These are phyloP conservation scores for Melieria omissa DNA, from an alignment of 2,888 invertebrate genomes.

Conservation along the genomic window DNA sequence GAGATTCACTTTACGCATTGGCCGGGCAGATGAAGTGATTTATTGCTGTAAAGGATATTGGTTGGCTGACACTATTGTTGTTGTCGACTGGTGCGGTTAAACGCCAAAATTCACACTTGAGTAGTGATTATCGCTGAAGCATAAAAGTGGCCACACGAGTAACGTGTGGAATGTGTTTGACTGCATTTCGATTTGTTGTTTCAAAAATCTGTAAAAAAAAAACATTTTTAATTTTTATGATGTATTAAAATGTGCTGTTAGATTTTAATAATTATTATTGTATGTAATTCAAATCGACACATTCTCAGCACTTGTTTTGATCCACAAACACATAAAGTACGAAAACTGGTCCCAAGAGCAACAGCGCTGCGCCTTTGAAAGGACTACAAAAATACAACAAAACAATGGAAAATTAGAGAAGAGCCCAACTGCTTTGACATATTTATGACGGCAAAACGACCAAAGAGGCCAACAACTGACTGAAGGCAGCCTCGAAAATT, in stretches of 20 bases:
- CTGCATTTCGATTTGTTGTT: not conserved
- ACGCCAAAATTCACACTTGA: conserved; percentile 46
- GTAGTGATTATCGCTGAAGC: conserved; percentile 30
- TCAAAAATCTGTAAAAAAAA: too few species aligned
- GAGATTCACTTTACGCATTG: conserved; percentile 16
- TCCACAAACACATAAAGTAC: not conserved
- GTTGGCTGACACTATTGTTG: conserved; percentile 8
- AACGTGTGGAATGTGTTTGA: not conserved
- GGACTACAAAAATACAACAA: too few species aligned
- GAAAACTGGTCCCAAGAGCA: not conserved
- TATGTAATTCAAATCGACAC: conserved; percentile 31
- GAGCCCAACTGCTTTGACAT: conserved; percentile 39
- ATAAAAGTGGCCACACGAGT: conserved; percentile 25
- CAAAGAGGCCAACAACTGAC: too few species aligned
- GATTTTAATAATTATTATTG: not conserved
- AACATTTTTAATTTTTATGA: not conserved
- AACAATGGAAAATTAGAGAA: not conserved
- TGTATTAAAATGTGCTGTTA: conserved; percentile 7
- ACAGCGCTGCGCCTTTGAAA: too few species aligned
- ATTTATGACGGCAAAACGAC: conserved; percentile 30
- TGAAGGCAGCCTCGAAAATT: too few species aligned
- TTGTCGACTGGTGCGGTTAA: conserved; percentile 41
- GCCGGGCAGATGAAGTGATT: conserved; percentile 27
- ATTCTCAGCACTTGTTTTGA: conserved; percentile 30
- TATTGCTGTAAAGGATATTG: conserved; percentile 37